Base-by-base conservation (phyloP, 2,888 invertebrate species). In the Lamproptera curius region DNA sequence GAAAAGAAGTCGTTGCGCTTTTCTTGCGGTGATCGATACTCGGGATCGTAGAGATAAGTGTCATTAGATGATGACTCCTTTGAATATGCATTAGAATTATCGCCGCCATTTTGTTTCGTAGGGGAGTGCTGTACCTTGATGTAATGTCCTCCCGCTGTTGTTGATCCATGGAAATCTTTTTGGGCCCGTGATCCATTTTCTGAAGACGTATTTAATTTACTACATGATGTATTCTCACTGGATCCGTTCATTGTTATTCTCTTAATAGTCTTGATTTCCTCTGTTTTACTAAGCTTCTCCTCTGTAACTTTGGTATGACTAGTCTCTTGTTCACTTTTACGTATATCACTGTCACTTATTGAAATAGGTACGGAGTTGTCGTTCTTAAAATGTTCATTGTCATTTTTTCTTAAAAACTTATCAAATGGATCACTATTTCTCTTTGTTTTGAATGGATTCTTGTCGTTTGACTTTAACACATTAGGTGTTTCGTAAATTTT, bases 221-320 rank as follows among this genome's bases (percentile, higher is more conserved):
- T 31, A n/a, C n/a, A n/a, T 31, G 31, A 11, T 9, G 31, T 11
- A 2, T 1, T 11, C n/a, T 28, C n/a, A 34, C 65, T 67, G 17
- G 76, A 71, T 28, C 84, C 87, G 56, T 87, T 88, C 2, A 87
- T 58, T 20, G 82, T 60, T 46, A 86, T 68, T 65, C 81, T 88
- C 63, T 83, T 86, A 53, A 81, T 79, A n/a, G 87, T 88, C 52
- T 80, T 86, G 23, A 87, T 74, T 73, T 89, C 86, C 67, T 88
- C 83, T 6, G 76, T 65, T 70, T 88, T 77, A 55, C 67, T 85
- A 54, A 84, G 72, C 61, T 81, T 76, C 52, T 80, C 78, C 58
- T 89, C 87, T 11, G 78, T 83, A 51, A 88, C 70, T n/a, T n/a
- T n/a, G 3, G 74, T 76, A 1, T 83, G 79, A 47, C 81, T 77